Evolutionary conservation across 2,797 vertebrate species (phyloP).

Genomic region (Antrozous pallidus): DNA sequence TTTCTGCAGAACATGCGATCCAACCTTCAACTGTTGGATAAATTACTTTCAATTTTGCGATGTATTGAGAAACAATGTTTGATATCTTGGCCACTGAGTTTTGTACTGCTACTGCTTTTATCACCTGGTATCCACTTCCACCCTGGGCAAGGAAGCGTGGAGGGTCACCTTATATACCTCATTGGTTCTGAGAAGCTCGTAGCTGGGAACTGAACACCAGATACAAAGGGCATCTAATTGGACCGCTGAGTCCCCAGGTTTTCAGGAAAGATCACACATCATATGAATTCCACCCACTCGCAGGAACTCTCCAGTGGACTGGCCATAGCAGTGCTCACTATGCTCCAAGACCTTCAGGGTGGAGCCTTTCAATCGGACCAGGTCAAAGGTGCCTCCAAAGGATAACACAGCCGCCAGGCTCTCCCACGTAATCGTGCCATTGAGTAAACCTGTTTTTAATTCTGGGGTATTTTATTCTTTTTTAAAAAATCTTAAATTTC

Average conservation of each 20-base stretch:
- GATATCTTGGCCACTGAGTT: slow-evolving; percentile 88
- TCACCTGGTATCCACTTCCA: slow-evolving; percentile 89
- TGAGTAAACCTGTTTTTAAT: neutral
- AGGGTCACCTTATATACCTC: slow-evolving; percentile 86
- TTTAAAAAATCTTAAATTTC: slow-evolving; percentile 19
- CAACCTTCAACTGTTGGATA: slow-evolving; percentile 90
- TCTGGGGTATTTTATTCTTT: slow-evolving; percentile 32
- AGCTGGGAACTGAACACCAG: slow-evolving; percentile 87
- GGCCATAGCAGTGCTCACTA: slow-evolving; percentile 86
- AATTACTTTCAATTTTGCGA: slow-evolving; percentile 84
- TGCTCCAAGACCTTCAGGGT: slow-evolving; percentile 91
- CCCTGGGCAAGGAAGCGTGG: slow-evolving; percentile 86
- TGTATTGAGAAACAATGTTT: slow-evolving; percentile 86
- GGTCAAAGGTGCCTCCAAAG: slow-evolving; percentile 91
- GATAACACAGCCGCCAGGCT: slow-evolving; percentile 90
- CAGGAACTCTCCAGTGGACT: slow-evolving; percentile 89
- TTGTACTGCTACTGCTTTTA: slow-evolving; percentile 85
- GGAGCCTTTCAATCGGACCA: slow-evolving; percentile 89
- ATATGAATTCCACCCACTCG: slow-evolving; percentile 91
- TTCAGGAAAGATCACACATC: slow-evolving; percentile 85
- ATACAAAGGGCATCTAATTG: slow-evolving; percentile 88
- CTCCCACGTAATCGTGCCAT: slow-evolving; percentile 90
- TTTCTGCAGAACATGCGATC: slow-evolving; percentile 84
- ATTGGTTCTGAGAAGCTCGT: slow-evolving; percentile 83
- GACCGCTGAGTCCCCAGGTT: slow-evolving; percentile 80